A percentile compares a stretch with the other conserved stretches of the same genome.
phyloP scores from a whole-genome alignment of 2,797 vertebrate genomes.

The Dendrocincla tyrannina region DNA sequence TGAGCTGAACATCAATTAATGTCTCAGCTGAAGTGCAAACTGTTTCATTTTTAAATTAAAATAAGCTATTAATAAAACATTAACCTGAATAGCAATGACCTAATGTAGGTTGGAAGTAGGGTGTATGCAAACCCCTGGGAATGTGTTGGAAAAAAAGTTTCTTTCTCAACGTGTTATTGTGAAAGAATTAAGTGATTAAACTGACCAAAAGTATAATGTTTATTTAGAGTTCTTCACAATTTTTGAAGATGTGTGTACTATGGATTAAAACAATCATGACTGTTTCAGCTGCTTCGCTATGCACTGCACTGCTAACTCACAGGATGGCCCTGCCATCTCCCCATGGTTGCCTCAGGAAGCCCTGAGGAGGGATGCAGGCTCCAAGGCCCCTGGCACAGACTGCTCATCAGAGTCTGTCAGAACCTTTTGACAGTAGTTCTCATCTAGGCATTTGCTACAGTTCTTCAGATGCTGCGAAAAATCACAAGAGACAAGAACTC shows the following conservation, averaged over 20 bases:
- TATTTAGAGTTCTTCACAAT: not conserved
- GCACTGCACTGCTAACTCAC: not conserved
- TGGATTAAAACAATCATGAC: not conserved
- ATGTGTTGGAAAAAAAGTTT: not conserved
- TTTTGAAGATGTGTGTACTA: not conserved
- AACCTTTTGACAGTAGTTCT: not conserved
- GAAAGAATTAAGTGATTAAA: not conserved
- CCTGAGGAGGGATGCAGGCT: not conserved
- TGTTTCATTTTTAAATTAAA: not conserved
- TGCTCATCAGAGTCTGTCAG: not conserved
- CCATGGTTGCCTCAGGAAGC: fast-evolving
- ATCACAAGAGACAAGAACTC: constrained; percentile 6
- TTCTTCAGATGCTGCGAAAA: not conserved
- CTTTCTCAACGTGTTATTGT: not conserved
- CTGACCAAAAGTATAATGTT: not conserved
- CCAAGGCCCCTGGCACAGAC: not conserved
- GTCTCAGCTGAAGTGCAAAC: not conserved
- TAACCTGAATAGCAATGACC: not conserved
- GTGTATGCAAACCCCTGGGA: not conserved
- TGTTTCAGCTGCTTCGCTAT: not conserved
- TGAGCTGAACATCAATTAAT: not conserved
- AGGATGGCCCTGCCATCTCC: not conserved
- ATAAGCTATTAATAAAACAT: not conserved
- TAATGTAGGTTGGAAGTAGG: not conserved
- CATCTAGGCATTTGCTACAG: not conserved